These are phyloP conservation scores for Prenolepis imparis DNA, from an alignment of 2,888 invertebrate species.

Conservation along the genomic window DNA sequence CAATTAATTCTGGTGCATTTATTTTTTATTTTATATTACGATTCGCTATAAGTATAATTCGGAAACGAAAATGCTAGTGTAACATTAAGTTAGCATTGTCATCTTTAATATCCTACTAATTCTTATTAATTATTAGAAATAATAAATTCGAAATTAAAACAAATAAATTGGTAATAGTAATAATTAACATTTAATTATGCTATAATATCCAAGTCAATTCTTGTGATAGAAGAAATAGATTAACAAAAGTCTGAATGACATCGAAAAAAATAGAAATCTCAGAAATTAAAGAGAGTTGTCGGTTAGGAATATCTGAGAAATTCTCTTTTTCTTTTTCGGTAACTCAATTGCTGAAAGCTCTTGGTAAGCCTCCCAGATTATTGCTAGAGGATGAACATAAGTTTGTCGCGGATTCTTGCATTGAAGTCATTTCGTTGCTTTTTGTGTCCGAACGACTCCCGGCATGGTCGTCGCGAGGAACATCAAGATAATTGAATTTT, in stretches of 20 bases:
- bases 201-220: background rate
- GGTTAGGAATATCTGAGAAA: conserved; percentile 9
- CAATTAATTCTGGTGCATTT: background rate
- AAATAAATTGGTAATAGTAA: background rate
- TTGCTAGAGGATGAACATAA: conserved; percentile 39
- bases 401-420: conserved; percentile 46
- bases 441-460: conserved; percentile 51
- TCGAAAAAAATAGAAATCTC: background rate
- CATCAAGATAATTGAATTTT: conserved; percentile 65
- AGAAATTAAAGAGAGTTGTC: background rate
- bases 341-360: conserved; percentile 15
- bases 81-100: background rate
- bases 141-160: background rate
- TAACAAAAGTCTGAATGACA: background rate
- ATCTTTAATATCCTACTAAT: background rate
- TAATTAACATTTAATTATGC: background rate
- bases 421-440: conserved; percentile 49
- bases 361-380: conserved; percentile 33
- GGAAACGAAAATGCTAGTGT: background rate
- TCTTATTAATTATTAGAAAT: background rate
- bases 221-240: background rate
- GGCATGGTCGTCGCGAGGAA: conserved; percentile 42
- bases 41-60: background rate
- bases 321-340: background rate
- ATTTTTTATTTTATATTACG: background rate